phyloP scores from a whole-genome alignment of 2,888 invertebrate species.

The Dasypolia templi region DNA sequence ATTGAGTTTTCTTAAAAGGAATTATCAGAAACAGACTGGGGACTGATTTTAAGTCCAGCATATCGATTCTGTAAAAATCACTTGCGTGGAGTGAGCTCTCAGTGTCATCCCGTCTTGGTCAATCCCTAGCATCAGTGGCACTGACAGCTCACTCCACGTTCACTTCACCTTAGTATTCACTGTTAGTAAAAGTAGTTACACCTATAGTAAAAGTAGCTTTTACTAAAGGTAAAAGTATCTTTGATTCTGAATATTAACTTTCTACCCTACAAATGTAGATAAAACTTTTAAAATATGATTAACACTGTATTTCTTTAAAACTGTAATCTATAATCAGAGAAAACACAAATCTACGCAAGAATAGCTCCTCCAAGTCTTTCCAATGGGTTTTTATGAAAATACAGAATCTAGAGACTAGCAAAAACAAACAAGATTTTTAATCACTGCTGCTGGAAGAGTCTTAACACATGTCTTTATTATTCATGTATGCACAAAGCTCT shows the following conservation, averaged over 20 bases:
- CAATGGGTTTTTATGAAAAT: slow-evolving; percentile 13
- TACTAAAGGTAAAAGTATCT: not conserved
- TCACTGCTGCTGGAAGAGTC: slow-evolving; percentile 29
- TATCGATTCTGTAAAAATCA: too few species aligned
- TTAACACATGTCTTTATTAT: slow-evolving; percentile 6
- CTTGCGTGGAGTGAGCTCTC: too few species aligned
- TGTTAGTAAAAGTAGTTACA: too few species aligned
- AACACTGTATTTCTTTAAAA: not conserved
- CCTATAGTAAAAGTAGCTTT: too few species aligned
- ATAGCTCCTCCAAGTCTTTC: not conserved
- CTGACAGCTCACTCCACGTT: too few species aligned
- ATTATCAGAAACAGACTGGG: not conserved
- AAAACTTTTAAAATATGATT: not conserved
- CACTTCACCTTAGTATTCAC: too few species aligned
- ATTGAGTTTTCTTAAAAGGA: not conserved
- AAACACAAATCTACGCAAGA: slow-evolving; percentile 2
- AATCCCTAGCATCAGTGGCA: too few species aligned
- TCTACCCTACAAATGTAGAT: not conserved
- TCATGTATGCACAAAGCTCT: not conserved
- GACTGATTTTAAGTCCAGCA: not conserved
- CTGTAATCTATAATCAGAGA: not conserved
- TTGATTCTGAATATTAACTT: not conserved
- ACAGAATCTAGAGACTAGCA: slow-evolving; percentile 7
- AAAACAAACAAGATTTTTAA: slow-evolving; percentile 52
- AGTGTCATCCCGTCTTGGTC: too few species aligned